Conservation (phyloP, 2,113 vertebrate genomes). For the Nesospiza acunhae region DNA sequence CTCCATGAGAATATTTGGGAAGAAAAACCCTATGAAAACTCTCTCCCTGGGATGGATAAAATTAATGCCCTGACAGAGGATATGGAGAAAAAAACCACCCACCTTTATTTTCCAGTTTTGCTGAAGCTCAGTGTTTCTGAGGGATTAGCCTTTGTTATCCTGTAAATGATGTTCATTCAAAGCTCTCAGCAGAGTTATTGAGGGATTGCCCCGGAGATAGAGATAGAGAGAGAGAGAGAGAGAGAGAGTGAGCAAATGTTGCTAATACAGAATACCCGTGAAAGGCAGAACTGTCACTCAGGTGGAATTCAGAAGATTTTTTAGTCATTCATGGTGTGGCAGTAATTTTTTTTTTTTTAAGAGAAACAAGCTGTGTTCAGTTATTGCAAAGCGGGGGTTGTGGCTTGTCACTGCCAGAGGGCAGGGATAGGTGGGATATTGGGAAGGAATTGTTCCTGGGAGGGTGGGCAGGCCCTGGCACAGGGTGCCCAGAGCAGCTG, state of each 20-base stretch:
- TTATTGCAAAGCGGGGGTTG: background rate
- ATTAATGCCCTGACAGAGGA: background rate
- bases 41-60: background rate
- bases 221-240: background rate
- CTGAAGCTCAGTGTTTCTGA: background rate
- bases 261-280: background rate
- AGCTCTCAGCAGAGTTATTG: background rate
- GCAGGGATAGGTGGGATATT: accelerated
- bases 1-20: background rate
- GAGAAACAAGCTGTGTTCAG: background rate
- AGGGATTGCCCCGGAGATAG: background rate
- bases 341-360: background rate
- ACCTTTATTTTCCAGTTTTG: background rate
- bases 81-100: background rate
- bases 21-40: background rate
- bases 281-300: background rate
- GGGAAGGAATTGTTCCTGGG: accelerated
- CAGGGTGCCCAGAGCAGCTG: background rate
- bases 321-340: background rate
- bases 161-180: background rate
- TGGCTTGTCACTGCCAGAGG: background rate
- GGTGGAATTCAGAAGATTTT: background rate
- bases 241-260: background rate
- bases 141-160: background rate
- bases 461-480: background rate